Base-by-base conservation (phyloP, 2,888 invertebrate species). In the Argyresthia albistria region DNA sequence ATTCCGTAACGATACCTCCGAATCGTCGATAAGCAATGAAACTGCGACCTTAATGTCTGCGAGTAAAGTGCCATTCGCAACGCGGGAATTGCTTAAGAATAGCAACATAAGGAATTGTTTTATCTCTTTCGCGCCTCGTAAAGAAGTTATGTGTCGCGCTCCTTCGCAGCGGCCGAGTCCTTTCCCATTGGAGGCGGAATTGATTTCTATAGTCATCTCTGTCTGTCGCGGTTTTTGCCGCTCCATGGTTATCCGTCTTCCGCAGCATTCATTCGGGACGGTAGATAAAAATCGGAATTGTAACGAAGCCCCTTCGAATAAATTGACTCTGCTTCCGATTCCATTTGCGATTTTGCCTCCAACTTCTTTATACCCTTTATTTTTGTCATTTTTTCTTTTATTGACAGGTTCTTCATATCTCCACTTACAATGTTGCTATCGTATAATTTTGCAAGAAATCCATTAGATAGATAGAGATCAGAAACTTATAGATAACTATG, bases 71-170 rank as follows among this genome's bases (percentile, higher is more conserved):
- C 77, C 74, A 72, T 83, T 83, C 78, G 66, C 70, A 73, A 70
- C 71, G 76, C 69, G 73, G 71, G 66, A 78, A 79, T 73, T 76
- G 73, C 80, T 80, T 80, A 83, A 82, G 84, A 83, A 86, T 78
- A 81, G 84, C 77, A 76, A 82, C 84, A 77, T 84, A 84, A 86
- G 83, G 84, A 84, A 84, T 80, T 80, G 78, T 77, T 82, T 78
- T 82, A 82, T 83, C 87, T 86, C 87, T 78, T 80, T 86, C 82
- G 71, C 83, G 80, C 84, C 73, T 83, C 77, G 73, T 83, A 77
- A 84, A 81, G 76, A 80, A 73, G 67, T 56, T 63, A 70, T 83
- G 69, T 69, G 67, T 71, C 73, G 68, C 65, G 65, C 83, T 81
- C 80, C 65, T 73, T 86, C 73, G 66, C 59, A 35, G 52, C 60